These are phyloP conservation scores for Scylla paramamosain DNA, from an alignment of 1,140 invertebrate genomes.

Conservation along the genomic window DNA sequence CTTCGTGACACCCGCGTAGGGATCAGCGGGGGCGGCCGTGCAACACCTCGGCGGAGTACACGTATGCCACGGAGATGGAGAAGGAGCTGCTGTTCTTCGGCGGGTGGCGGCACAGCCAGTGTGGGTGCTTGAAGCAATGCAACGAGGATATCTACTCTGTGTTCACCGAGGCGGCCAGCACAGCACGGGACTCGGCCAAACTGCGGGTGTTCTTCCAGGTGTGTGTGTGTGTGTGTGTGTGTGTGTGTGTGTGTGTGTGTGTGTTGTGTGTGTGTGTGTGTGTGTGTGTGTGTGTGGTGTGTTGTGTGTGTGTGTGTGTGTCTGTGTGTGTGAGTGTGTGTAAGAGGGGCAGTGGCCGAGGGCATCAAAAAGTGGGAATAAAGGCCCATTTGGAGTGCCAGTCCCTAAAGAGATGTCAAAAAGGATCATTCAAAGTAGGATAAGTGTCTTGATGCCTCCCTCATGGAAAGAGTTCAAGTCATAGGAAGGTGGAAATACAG, in stretches of 20 bases:
- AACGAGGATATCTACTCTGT: conserved; percentile 77
- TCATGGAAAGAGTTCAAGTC: too few species aligned
- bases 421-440: too few species aligned
- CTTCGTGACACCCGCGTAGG: not conserved
- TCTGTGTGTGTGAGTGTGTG: not conserved
- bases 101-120: conserved; percentile 76
- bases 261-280: conserved; percentile 23
- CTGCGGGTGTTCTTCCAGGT: conserved; percentile 78
- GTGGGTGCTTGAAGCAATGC: conserved; percentile 77
- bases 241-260: conserved; percentile 29
- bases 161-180: conserved; percentile 77
- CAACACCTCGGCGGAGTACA: conserved; percentile 76
- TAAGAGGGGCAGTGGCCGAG: too few species aligned
- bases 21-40: conserved; percentile 52
- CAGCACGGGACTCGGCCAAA: conserved; percentile 68
- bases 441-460: too few species aligned
- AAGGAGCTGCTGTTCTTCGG: conserved; percentile 77
- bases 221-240: not conserved
- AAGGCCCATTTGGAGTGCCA: too few species aligned
- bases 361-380: too few species aligned
- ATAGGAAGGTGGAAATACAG: too few species aligned
- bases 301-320: conserved; percentile 25
- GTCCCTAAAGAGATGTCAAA: too few species aligned
- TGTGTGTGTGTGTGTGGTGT: not conserved
- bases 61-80: conserved; percentile 77